Conservation (phyloP, 2,888 invertebrate species). For the Syrista parreyssii region DNA sequence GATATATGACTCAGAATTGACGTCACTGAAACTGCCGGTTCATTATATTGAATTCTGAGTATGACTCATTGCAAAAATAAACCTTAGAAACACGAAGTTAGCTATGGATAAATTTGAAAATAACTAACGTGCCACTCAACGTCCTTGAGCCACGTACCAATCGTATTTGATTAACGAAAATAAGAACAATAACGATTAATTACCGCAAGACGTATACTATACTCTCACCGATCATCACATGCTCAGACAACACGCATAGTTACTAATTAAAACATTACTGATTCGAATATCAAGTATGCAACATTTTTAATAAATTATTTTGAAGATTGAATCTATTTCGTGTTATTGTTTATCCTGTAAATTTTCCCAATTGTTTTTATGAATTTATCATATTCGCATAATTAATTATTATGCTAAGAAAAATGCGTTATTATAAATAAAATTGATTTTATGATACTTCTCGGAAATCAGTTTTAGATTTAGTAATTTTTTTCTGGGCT, state of each 20-base stretch:
- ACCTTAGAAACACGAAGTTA: neutral
- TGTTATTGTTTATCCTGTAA: constrained; percentile 23
- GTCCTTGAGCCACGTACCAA: neutral
- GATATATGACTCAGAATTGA: neutral
- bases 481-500: neutral
- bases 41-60: too few species aligned
- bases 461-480: neutral
- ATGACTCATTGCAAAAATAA: too few species aligned
- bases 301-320: constrained; percentile 65
- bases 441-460: neutral
- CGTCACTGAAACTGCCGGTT: neutral
- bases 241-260: constrained; percentile 59
- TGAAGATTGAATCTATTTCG: constrained; percentile 47
- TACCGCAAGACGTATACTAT: constrained; percentile 7
- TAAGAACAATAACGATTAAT: constrained; percentile 27
- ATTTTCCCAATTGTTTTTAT: neutral
- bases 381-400: neutral
- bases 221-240: constrained; percentile 42
- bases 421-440: neutral
- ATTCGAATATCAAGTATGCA: constrained; percentile 58
- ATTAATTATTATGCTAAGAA: neutral
- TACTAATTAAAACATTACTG: constrained; percentile 57
- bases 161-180: constrained; percentile 1
- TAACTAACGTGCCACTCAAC: neutral
- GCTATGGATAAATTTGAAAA: neutral